Evolutionary conservation across 1,140 invertebrate genomes (phyloP).

Genomic region (Rhopalosiphum padi): DNA sequence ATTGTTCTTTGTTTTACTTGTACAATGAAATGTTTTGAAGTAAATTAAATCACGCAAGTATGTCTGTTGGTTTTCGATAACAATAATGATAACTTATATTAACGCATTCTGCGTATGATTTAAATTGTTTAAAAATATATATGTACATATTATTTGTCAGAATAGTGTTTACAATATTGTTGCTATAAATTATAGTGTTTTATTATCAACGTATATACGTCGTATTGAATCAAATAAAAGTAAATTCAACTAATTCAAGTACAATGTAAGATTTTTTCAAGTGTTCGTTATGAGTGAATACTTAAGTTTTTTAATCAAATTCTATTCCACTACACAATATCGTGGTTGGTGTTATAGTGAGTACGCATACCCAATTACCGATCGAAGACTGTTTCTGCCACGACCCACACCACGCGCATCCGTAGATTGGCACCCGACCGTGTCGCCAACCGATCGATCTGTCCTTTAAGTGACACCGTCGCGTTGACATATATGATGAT

Average conservation of each 20-base stretch:
- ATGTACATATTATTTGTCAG: no score
- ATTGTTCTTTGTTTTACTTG: no score
- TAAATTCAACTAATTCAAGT: not conserved
- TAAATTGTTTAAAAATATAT: not conserved
- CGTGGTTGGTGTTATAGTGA: accelerated
- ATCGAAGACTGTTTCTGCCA: not conserved
- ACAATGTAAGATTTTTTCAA: not conserved
- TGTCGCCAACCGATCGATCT: no score
- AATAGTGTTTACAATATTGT: not conserved
- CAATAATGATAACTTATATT: no score
- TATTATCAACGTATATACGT: no score
- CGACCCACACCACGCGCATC: not conserved
- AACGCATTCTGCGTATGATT: not conserved
- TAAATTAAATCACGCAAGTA: no score
- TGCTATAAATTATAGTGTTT: not conserved
- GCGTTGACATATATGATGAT: no score
- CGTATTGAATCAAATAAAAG: no score
- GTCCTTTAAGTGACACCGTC: no score
- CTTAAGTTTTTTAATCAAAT: not conserved
- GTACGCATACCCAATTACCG: not conserved
- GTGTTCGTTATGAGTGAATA: not conserved
- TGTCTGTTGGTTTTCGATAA: no score
- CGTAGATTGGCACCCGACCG: no score
- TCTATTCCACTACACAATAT: not conserved
- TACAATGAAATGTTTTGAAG: no score